Evolutionary conservation across 2,888 invertebrate species (phyloP), one percentile per base, ranked within the genome.

Genomic region (Phragmatobia fuliginosa): DNA sequence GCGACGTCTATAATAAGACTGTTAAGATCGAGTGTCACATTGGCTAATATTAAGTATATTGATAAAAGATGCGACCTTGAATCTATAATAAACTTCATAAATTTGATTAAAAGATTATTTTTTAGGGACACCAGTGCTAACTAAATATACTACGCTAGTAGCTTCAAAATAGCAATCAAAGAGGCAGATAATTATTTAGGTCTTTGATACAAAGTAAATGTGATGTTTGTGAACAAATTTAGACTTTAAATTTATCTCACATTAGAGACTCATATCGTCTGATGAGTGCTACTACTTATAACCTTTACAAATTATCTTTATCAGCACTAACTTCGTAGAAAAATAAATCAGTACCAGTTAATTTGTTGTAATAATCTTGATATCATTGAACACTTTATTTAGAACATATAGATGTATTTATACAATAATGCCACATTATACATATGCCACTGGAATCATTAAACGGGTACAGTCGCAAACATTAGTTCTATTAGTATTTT

Each of bases 381-480:
- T 62, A 31, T 49, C 31, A 25, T 49, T 49, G n/a, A 21, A 49
- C 32, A 18, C 63, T 66, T 63, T 74, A 80, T 75, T 72, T 74
- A 31, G 64, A 70, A 71, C 66, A 64, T 70, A 71, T 71, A 62
- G 64, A 56, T 68, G 62, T 28, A 41, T 69, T 68, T 70, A 74
- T 76, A 65, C 33, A 61, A 73, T 73, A 69, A 69, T 70, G 70
- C 72, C 68, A 33, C 73, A 70, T 56, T 28, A 71, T 76, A 73
- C 62, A 64, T 64, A 74, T 77, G 71, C 59, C 67, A 60, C 65
- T 67, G 31, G 72, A 76, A 78, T 80, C 70, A 78, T 71, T 71
- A 71, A 67, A 75, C 71, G 38, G 25, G 77, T 80, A 80, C 70
- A 60, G 41, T 66, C 61, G 60, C 0, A 33, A 11, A 0, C 70